A percentile compares a stretch with the other conserved stretches of the same genome.
These are phyloP conservation scores for Bombus confusus DNA, from an alignment of 1,140 invertebrate species.

Conservation along the genomic window DNA sequence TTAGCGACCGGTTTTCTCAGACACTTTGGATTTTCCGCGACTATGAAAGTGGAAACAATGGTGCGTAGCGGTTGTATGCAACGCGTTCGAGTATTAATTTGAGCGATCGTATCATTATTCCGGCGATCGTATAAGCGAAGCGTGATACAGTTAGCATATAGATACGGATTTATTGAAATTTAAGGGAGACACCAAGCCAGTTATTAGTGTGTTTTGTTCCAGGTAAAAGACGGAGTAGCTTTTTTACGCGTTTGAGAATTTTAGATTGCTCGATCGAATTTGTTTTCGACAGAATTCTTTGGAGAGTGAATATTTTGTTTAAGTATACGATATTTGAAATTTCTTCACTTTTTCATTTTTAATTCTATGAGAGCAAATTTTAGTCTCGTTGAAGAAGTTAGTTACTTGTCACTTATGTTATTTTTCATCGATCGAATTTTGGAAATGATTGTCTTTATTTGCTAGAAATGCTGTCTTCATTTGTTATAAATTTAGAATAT, in stretches of 20 bases:
- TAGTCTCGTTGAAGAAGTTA: no score
- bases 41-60: neutral
- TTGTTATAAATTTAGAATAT: no score
- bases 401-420: neutral
- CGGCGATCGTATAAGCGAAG: no score
- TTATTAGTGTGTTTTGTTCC: no score
- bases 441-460: neutral
- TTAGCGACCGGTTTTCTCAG: constrained; percentile 54
- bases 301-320: neutral
- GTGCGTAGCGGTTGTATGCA: neutral
- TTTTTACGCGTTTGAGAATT: neutral
- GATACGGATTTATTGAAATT: no score
- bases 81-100: neutral
- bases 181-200: no score
- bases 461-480: neutral
- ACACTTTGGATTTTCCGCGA: constrained; percentile 47
- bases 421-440: no score
- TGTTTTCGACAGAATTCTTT: neutral
- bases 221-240: no score
- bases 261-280: neutral
- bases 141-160: no score
- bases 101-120: neutral
- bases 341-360: neutral
- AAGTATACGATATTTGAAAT: neutral
- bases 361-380: neutral